phyloP scores from a whole-genome alignment of 2,113 vertebrate species.

The Bombycilla garrulus region DNA sequence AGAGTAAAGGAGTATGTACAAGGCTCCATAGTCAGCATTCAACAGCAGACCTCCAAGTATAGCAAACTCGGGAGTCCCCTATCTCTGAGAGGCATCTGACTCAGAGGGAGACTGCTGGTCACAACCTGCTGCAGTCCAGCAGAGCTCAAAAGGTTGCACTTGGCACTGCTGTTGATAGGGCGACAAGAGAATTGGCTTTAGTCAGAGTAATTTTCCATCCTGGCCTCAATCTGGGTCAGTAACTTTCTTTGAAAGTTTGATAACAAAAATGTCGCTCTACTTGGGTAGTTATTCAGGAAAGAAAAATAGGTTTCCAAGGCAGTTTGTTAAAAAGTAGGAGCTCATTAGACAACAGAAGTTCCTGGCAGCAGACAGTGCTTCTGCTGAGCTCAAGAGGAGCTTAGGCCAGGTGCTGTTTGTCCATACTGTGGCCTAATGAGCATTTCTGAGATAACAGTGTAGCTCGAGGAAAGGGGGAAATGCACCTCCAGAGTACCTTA shows the following conservation, averaged over 20 bases:
- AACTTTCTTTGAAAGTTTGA: not conserved
- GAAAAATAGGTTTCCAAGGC: not conserved
- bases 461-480: not conserved
- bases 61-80: not conserved
- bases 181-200: not conserved
- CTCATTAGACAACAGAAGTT: not conserved
- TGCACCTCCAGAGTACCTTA: not conserved
- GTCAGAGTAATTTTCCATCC: not conserved
- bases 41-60: fast-evolving
- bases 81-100: not conserved
- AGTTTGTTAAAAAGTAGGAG: not conserved
- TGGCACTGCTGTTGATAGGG: not conserved
- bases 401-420: not conserved
- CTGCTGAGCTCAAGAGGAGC: not conserved
- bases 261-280: not conserved
- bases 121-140: not conserved
- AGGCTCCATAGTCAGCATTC: not conserved
- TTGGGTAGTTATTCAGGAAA: not conserved
- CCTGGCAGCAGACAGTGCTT: not conserved
- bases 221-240: not conserved
- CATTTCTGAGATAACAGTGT: not conserved
- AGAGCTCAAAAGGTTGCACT: not conserved
- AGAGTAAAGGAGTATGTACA: not conserved
- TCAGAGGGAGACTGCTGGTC: not conserved
- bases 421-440: not conserved